Evolutionary conservation across 1,140 invertebrate genomes (phyloP), one percentile per base, ranked within the genome.

Genomic region (Geopemphigus sp.): DNA sequence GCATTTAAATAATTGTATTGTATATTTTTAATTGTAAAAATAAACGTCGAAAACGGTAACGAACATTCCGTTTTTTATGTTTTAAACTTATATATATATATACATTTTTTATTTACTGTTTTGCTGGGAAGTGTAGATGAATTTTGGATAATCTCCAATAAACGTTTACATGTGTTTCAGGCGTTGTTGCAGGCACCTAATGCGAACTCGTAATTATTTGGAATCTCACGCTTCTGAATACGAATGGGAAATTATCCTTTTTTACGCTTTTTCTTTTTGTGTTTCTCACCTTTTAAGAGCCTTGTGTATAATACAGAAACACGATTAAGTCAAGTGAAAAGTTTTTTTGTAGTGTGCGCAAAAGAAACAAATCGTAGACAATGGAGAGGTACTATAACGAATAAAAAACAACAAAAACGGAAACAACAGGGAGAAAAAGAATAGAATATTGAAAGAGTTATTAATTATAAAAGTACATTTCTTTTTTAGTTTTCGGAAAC

Each of bases 391-490:
- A 72, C 8, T 39, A n/a, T n/a, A n/a, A 39, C 32, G 32, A 39
- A 8, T 39, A 53, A 72, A 47, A 66, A 66, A 66, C 8, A 68
- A 68, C 47, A 24, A 57, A 72, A 26, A 19, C 11, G 39, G 19
- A 76, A 76, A 76, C 72, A 59, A 57, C 54, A n/a, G 54, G 8
- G 54, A 22, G 29, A 76, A 59, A 56, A 57, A 45, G 32, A 39
- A 50, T 50, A 57, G 19, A 56, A 59, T 76, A 76, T 76, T 32
- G 72, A 76, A 76, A 56, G 54, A 74, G 72, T 74, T 74, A 74
- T 74, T 74, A 74, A 74, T 74, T 74, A 74, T 74, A 74, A 57
- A 74, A 76, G 72, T 76, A 76, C 32, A 45, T 76, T 76, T 76
- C 26, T 76, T 76, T n/a, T 76, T 76, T 59, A 59, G 54, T 76